Evolutionary conservation across 2,888 invertebrate genomes (phyloP).

Genomic region (Spodoptera exigua): DNA sequence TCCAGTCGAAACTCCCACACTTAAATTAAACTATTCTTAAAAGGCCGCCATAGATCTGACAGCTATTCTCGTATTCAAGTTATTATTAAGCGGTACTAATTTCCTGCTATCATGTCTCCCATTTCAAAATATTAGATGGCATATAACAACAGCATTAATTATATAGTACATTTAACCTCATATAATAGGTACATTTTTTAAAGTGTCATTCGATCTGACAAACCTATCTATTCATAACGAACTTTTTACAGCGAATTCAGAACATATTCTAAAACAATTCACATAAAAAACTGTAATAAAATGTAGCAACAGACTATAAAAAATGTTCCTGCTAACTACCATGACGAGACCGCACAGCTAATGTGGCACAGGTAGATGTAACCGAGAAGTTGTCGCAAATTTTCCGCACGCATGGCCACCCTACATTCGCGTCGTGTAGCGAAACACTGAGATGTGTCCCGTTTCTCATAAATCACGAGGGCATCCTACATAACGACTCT

Average conservation of each 20-base stretch:
- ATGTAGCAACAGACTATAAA: slow-evolving; percentile 21
- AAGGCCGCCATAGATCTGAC: too few relatives aligned
- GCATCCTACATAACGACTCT: slow-evolving; percentile 62
- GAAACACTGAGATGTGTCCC: slow-evolving; percentile 67
- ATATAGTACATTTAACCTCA: too few relatives aligned
- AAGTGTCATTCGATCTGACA: too few relatives aligned
- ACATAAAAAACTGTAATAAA: slow-evolving; percentile 6
- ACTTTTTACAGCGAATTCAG: background rate
- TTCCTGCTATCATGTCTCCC: too few relatives aligned
- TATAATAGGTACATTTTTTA: too few relatives aligned
- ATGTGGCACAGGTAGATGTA: slow-evolving; percentile 31
- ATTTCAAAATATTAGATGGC: too few relatives aligned
- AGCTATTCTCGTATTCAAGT: too few relatives aligned
- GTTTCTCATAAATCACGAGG: slow-evolving; percentile 68
- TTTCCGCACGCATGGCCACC: slow-evolving; percentile 59
- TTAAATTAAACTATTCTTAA: too few relatives aligned
- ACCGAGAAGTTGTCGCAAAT: slow-evolving; percentile 39
- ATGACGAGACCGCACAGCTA: slow-evolving; percentile 26
- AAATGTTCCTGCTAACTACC: slow-evolving; percentile 31
- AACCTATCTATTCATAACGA: too few relatives aligned
- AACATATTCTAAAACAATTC: background rate
- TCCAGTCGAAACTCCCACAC: too few relatives aligned
- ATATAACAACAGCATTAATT: too few relatives aligned
- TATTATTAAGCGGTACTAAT: too few relatives aligned
- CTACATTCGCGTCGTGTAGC: slow-evolving; percentile 60